Evolutionary conservation across 2,888 invertebrate species (phyloP).

Genomic region (Drosophila picticornis): DNA sequence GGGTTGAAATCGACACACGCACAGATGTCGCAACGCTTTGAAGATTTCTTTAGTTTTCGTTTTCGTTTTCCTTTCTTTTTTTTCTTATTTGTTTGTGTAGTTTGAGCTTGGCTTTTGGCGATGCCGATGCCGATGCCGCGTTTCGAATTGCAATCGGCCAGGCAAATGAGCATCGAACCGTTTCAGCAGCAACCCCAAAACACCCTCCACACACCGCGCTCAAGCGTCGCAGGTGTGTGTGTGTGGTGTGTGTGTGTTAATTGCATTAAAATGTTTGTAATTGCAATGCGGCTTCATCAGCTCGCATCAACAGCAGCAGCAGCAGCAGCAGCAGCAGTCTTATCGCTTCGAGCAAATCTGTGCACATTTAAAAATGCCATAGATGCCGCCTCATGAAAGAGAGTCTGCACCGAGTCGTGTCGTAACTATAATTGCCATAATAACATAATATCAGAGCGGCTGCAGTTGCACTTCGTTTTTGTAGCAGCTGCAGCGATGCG

Average conservation of each 20-base stretch:
- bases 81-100: constrained; percentile 36
- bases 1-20: constrained; percentile 67
- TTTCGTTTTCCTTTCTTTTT: constrained; percentile 2
- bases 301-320: constrained; percentile 13
- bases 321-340: constrained; percentile 14
- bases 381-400: constrained; percentile 67
- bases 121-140: constrained; percentile 58
- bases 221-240: constrained; percentile 28
- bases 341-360: constrained; percentile 56
- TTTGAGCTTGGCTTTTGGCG: constrained; percentile 61
- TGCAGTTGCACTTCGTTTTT: neutral
- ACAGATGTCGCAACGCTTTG: constrained; percentile 56
- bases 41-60: constrained; percentile 24
- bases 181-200: constrained; percentile 19
- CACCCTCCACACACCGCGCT: constrained; percentile 9
- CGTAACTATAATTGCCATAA: constrained; percentile 79
- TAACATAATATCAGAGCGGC: constrained; percentile 74
- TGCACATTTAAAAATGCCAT: constrained; percentile 68
- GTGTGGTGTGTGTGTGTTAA: constrained; percentile 80
- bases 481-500: constrained; percentile 20
- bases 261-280: constrained; percentile 84
- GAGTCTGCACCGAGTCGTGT: constrained; percentile 58
- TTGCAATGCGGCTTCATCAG: constrained; percentile 65
- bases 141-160: constrained; percentile 72
- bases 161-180: constrained; percentile 72